A percentile compares a stretch with the other conserved stretches of the same genome.
phyloP scores from a whole-genome alignment of 2,888 invertebrate species.

The Lochmaea crataegi region DNA sequence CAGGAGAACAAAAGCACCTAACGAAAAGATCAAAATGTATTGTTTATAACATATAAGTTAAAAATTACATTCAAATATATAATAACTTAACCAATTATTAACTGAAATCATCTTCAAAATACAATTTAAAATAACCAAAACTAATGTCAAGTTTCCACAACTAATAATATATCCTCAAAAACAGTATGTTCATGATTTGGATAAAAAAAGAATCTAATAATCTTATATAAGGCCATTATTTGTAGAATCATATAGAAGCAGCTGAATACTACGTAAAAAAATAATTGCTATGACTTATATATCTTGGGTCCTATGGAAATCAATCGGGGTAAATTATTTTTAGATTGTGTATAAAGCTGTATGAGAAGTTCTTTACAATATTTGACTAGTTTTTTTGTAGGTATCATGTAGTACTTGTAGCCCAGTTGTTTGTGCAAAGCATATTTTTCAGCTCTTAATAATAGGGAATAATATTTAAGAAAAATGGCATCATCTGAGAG shows the following conservation, averaged over 20 bases:
- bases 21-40: too few relatives aligned
- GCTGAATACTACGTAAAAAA: slow-evolving; percentile 53
- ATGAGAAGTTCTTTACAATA: slow-evolving; percentile 37
- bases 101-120: too few relatives aligned
- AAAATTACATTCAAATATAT: too few relatives aligned
- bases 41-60: too few relatives aligned
- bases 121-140: background rate
- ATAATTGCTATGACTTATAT: slow-evolving; percentile 54
- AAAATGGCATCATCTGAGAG: slow-evolving; percentile 58
- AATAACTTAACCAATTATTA: background rate
- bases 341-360: slow-evolving; percentile 3
- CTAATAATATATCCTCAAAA: slow-evolving; percentile 41
- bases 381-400: slow-evolving; percentile 56
- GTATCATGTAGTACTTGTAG: slow-evolving; percentile 65
- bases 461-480: slow-evolving; percentile 61
- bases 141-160: slow-evolving; percentile 30
- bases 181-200: slow-evolving; percentile 43
- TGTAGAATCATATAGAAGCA: slow-evolving; percentile 52
- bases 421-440: slow-evolving; percentile 67
- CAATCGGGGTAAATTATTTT: slow-evolving; percentile 18
- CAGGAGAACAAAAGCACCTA: too few relatives aligned
- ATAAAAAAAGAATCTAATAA: slow-evolving; percentile 55
- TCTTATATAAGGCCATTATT: slow-evolving; percentile 55
- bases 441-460: slow-evolving; percentile 64
- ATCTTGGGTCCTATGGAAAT: slow-evolving; percentile 35